Evolutionary conservation across 1,140 invertebrate species (phyloP), one percentile per base, ranked within the genome.

Genomic region (Halesus radiatus): DNA sequence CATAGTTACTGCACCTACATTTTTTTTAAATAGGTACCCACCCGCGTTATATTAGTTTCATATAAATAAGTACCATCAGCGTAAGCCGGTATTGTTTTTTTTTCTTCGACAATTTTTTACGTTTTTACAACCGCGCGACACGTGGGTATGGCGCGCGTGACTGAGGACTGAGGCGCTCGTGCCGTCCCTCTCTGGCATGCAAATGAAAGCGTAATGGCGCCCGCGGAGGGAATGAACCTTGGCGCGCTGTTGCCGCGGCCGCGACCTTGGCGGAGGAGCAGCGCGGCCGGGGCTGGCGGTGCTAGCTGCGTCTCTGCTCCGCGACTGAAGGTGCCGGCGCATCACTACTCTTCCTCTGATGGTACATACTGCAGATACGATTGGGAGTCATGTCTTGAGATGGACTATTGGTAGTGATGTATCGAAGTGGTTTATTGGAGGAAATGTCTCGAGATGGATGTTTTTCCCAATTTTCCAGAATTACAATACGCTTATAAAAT

Each of bases 201-300:
- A 45, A 37, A 72, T 72, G 18, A 72, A 45, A 22, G 66, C n/a
- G 32, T 37, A 70, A 50, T 50, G 66, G 66, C 29, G 66, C 58
- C 58, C 58, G n/a, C 60, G 32, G 62, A 60, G 70, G 70, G 66
- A 78, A 78, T 66, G 82, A 78, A 81, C 75, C 64, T 68, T 45
- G 78, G 15, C 53, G 75, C 81, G 76, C 37, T 78, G 82, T 81
- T 76, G 82, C 82, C 79, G 32, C 32, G 32, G 32, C 32, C 32
- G 72, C 78, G 82, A 78, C 80, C 78, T 82, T 81, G 81, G 78
- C 32, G 26, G 74, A 70, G 20, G n/a, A 18, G 20, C 3, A 58
- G 10, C 29, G 26, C 18, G 53, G 53, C 3, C 73, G 20, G 53
- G 16, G 73, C 32, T 22, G 64, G 64, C 32, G 5, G 4, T n/a